Conservation (phyloP, 92 coral and sea anemone species). For the Actinostola sp. region DNA sequence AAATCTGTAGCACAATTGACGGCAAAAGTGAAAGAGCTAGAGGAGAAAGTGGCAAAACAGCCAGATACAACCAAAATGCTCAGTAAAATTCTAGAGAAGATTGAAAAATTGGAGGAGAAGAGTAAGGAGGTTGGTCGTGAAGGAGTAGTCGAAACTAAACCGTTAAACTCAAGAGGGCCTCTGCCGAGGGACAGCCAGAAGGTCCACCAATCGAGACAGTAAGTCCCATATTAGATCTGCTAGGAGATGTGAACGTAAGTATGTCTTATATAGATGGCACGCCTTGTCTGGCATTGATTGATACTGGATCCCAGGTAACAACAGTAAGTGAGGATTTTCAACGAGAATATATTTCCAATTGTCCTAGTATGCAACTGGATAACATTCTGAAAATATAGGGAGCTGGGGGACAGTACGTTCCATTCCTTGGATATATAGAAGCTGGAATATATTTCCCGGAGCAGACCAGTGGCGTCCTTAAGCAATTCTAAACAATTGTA, state of each 20-base stretch:
- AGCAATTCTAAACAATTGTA: not conserved
- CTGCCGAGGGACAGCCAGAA: not conserved
- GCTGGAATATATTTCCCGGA: constrained; percentile 18
- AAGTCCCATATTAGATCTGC: not conserved
- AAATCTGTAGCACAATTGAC: not conserved
- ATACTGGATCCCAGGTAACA: constrained; percentile 19
- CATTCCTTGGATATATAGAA: constrained; percentile 40
- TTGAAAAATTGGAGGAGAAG: not conserved
- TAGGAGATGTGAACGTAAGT: constrained; percentile 24
- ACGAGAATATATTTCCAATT: not conserved
- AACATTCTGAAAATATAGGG: not conserved
- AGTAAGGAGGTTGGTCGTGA: not conserved
- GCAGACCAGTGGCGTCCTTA: constrained; percentile 14
- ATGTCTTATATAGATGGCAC: constrained; percentile 2
- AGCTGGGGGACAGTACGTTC: constrained; percentile 33
- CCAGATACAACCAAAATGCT: not conserved
- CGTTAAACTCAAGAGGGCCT: not conserved
- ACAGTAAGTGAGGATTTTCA: constrained; percentile 10
- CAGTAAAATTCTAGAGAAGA: not conserved
- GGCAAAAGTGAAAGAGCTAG: not conserved
- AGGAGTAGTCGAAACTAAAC: not conserved
- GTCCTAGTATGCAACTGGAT: not conserved
- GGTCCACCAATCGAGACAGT: not conserved
- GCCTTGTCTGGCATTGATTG: constrained; percentile 8
- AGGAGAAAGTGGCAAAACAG: not conserved